phyloP scores from a whole-genome alignment of 2,113 vertebrate genomes.

The Chaetodon auriga region DNA sequence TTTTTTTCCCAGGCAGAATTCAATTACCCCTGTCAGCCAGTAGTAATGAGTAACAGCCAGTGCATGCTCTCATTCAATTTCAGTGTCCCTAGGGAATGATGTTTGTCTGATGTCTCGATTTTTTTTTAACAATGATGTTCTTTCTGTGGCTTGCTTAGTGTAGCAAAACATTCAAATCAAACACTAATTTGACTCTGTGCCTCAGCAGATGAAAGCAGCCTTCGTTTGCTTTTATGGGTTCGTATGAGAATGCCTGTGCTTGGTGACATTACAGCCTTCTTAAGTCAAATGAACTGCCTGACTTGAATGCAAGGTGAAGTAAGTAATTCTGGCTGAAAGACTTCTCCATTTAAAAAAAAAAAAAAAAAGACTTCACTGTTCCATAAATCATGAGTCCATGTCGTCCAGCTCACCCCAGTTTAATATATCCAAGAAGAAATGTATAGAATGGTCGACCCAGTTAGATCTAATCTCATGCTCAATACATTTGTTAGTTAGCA shows the following conservation, averaged over 20 bases:
- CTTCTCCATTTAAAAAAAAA: conserved; percentile 23
- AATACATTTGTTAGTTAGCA: conserved; percentile 46
- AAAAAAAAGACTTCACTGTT: conserved; percentile 5
- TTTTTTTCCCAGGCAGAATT: conserved; percentile 73
- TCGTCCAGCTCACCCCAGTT: conserved; percentile 27
- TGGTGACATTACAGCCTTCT: conserved; percentile 45
- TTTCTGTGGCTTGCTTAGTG: conserved; percentile 66
- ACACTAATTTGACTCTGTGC: conserved; percentile 72
- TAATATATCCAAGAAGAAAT: conserved; percentile 32
- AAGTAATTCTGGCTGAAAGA: conserved; percentile 31
- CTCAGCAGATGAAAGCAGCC: conserved; percentile 67
- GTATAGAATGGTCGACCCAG: conserved; percentile 25
- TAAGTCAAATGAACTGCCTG: conserved; percentile 56
- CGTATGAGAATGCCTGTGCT: conserved; percentile 13
- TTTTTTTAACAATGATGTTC: conserved; percentile 65
- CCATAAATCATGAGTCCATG: conserved; percentile 24
- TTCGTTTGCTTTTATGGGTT: conserved; percentile 64
- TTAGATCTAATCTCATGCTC: conserved; percentile 33
- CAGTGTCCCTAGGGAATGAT: conserved; percentile 66
- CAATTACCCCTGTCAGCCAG: conserved; percentile 76
- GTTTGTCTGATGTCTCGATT: conserved; percentile 71
- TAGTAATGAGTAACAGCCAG: conserved; percentile 80
- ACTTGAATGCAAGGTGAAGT: conserved; percentile 51
- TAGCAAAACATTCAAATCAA: conserved; percentile 73
- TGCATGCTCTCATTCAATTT: conserved; percentile 82